These are phyloP conservation scores for Ciconia stormi DNA, from an alignment of 2,113 vertebrate species.

Conservation along the genomic window DNA sequence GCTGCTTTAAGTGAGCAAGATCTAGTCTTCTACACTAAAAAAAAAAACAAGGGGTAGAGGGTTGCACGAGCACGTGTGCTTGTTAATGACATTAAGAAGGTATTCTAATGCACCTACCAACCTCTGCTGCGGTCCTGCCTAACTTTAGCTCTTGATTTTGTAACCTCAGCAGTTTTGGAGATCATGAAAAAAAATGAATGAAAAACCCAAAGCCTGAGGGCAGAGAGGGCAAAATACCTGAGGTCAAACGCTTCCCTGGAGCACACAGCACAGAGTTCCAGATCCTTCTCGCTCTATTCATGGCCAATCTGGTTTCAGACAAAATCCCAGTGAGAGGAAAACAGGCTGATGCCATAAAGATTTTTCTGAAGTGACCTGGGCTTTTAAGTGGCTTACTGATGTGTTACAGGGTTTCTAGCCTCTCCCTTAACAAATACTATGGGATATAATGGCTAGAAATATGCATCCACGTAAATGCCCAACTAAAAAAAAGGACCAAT, in stretches of 20 bases:
- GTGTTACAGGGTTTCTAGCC: neutral
- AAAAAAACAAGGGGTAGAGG: too few relatives aligned
- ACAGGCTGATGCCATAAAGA: neutral
- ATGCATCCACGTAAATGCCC: accelerated
- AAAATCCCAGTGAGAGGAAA: neutral
- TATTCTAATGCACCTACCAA: too few relatives aligned
- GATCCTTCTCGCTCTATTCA: neutral
- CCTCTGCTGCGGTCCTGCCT: neutral
- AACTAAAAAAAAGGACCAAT: neutral
- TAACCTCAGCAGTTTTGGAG: neutral
- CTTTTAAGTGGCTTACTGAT: neutral
- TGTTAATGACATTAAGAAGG: neutral
- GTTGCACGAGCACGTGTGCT: accelerated
- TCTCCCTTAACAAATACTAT: neutral
- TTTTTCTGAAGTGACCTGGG: neutral
- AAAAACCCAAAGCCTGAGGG: neutral
- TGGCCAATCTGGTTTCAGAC: neutral
- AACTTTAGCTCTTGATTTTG: neutral
- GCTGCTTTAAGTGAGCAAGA: neutral
- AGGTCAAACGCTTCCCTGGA: neutral
- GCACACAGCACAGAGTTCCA: neutral
- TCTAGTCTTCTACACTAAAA: neutral
- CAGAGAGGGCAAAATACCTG: neutral
- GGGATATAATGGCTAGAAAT: neutral
- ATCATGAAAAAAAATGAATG: neutral